These are phyloP conservation scores for Aspidoscelis tigris DNA, from an alignment of 2,113 vertebrate genomes.

Conservation along the genomic window DNA sequence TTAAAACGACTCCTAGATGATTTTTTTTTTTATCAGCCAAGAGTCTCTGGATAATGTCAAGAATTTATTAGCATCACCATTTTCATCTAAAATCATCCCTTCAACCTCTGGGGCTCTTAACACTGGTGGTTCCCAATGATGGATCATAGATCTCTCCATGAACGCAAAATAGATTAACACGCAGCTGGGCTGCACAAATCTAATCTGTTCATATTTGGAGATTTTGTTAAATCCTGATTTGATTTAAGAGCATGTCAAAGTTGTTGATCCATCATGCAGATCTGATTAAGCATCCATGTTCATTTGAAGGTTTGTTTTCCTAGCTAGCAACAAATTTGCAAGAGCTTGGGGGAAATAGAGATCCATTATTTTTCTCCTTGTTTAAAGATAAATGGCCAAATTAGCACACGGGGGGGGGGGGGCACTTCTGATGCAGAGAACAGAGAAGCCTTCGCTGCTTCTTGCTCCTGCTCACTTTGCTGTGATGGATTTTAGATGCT, in stretches of 20 bases:
- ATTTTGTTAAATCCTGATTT: slow-evolving; percentile 40
- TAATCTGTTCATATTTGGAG: slow-evolving; percentile 43
- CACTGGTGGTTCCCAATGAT: not conserved
- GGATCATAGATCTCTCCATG: slow-evolving; percentile 7
- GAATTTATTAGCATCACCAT: not conserved
- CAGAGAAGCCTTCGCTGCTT: too few relatives aligned
- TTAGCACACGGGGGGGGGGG: not conserved
- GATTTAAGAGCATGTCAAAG: slow-evolving; percentile 46
- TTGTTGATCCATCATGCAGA: slow-evolving; percentile 24
- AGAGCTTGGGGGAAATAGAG: not conserved
- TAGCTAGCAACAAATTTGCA: not conserved
- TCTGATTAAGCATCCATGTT: slow-evolving; percentile 30
- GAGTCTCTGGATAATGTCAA: not conserved
- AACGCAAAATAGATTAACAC: slow-evolving; percentile 24
- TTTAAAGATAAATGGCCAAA: not conserved
- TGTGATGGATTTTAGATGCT: not conserved
- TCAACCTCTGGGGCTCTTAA: not conserved
- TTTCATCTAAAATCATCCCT: not conserved
- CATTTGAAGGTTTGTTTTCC: slow-evolving; percentile 19
- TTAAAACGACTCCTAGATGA: not conserved
- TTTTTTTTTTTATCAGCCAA: too few relatives aligned
- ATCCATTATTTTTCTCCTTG: not conserved
- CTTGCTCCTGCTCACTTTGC: not conserved
- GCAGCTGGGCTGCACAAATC: not conserved
- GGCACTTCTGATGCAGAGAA: not conserved